Evolutionary conservation across 2,113 vertebrate species (phyloP), one percentile per base, ranked within the genome.

Genomic region (Oncorhynchus nerka): DNA sequence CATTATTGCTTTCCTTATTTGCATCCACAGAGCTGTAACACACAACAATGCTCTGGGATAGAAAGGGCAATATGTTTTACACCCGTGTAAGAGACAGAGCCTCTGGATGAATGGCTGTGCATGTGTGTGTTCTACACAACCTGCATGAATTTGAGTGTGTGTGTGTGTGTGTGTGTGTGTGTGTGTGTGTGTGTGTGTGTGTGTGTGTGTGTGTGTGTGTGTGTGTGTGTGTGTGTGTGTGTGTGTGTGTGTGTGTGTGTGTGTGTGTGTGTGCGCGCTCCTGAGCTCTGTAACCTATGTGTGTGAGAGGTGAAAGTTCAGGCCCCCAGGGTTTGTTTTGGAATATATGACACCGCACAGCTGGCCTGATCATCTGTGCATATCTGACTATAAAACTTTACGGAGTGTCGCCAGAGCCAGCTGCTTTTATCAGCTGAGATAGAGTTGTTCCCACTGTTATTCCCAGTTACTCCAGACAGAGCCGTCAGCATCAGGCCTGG

Each of bases 301-400:
- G 91, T 79, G 77, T 79, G 64, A 77, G 85, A 90, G 92, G 89
- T 92, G 84, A 89, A 49, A 81, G 91, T 87, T 90, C 89, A 91
- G 80, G 78, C 87, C 89, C 91, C 89, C 83, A 83, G 91, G 89
- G 86, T 91, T 88, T 91, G 89, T 92, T 92, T 90, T 83, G 92
- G 89, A 93, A 92, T 90, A 90, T 91, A 85, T 89, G 90, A 92
- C 91, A 92, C 86, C 89, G 80, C 86, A 82, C 95, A 97, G 96
- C 95, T 95, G 95, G 93, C 87, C 83, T 90, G 89, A 92, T 95
- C 94, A 90, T 95, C 93, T 94, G 90, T 89, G 87, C 90, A 90
- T 89, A 86, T 95, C 94, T 95, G 93, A 93, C 94, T 93, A 93
- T 95, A 95, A 96, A 96, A 95, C 89, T 95, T 95, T 93, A 96